Percentiles rank a stretch among this genome's conserved stretches.
These are phyloP conservation scores for Galerucella pusilla DNA, from an alignment of 2,888 invertebrate species.

Conservation along the genomic window DNA sequence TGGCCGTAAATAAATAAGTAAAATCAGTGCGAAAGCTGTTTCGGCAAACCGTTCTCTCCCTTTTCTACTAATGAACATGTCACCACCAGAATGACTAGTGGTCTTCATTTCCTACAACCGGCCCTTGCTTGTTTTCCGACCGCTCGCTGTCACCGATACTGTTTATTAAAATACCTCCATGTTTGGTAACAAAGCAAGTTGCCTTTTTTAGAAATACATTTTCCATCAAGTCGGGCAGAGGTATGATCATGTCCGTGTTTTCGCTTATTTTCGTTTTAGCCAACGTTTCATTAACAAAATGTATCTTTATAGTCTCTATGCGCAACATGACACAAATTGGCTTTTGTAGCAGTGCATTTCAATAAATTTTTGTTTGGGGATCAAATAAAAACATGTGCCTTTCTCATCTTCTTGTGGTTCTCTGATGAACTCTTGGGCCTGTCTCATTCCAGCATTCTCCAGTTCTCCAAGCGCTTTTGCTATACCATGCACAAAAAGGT, in stretches of 20 bases:
- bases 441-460: no score
- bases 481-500: no score
- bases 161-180: conserved; percentile 43
- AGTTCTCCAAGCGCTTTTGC: no score
- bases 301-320: neutral
- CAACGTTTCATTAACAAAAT: neutral
- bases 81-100: conserved; percentile 58
- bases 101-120: conserved; percentile 56
- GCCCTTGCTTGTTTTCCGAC: conserved; percentile 36
- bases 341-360: neutral
- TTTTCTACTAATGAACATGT: conserved; percentile 57
- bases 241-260: neutral
- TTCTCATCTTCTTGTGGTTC: no score
- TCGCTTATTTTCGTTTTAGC: neutral
- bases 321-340: neutral
- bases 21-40: conserved; percentile 49
- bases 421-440: no score
- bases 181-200: conserved; percentile 26
- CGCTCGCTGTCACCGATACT: conserved; percentile 41
- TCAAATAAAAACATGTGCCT: no score
- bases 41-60: conserved; percentile 43
- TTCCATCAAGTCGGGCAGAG: conserved; percentile 19
- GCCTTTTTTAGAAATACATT: conserved; percentile 18
- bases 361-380: neutral
- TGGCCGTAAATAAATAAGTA: conserved; percentile 53